These are phyloP conservation scores for Cololabis saira DNA, from an alignment of 2,113 vertebrate genomes.

Conservation along the genomic window DNA sequence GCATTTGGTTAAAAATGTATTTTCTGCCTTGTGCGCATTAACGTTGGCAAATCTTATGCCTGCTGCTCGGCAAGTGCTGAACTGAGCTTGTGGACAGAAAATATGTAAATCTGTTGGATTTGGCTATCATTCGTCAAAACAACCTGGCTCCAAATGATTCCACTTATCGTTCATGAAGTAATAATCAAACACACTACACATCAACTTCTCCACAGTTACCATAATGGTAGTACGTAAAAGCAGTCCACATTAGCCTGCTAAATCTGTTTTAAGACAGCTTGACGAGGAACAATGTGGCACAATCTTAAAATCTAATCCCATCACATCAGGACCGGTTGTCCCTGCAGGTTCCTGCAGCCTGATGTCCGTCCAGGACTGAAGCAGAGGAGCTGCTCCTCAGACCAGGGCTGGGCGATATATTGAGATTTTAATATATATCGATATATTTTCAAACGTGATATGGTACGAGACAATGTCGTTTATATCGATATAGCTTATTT, in stretches of 20 bases:
- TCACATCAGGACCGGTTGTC: constrained; percentile 7
- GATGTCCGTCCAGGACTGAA: constrained; percentile 18
- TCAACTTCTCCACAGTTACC: not conserved
- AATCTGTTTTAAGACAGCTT: not conserved
- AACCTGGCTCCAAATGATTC: not conserved
- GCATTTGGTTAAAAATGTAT: not conserved
- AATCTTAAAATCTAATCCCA: not conserved
- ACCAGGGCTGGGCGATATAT: too few species aligned
- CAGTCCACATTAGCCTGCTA: constrained; percentile 3
- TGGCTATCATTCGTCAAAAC: constrained; percentile 13
- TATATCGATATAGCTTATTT: too few species aligned
- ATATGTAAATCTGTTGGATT: constrained; percentile 23
- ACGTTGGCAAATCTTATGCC: not conserved
- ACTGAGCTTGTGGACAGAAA: constrained; percentile 6
- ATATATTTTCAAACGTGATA: too few species aligned
- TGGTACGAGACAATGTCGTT: too few species aligned
- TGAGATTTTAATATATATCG: too few species aligned
- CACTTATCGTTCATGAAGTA: not conserved
- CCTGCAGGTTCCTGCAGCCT: not conserved
- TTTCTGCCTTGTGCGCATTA: not conserved
- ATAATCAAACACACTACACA: not conserved
- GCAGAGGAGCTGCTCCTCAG: constrained; percentile 17
- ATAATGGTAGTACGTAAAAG: not conserved
- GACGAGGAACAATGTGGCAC: constrained; percentile 4
- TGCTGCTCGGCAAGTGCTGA: not conserved